These are phyloP conservation scores for Pseudochaenichthys georgianus DNA, from an alignment of 2,797 vertebrate genomes.

Conservation along the genomic window DNA sequence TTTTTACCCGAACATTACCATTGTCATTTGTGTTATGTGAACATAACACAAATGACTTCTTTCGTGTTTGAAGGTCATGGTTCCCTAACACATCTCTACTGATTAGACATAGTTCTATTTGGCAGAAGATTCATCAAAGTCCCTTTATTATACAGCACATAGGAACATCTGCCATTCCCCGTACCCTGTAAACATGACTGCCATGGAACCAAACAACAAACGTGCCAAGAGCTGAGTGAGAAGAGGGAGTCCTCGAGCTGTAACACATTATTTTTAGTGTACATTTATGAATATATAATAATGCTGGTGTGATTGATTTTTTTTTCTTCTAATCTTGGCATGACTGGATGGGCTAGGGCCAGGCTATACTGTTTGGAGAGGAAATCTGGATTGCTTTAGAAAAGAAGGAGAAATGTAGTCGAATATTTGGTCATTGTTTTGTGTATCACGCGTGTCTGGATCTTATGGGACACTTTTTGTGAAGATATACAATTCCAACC, in stretches of 20 bases:
- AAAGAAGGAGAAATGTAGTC: not conserved
- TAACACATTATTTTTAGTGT: slow-evolving; percentile 40
- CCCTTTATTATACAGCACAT: slow-evolving; percentile 25
- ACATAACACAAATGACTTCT: not conserved
- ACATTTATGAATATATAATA: slow-evolving; percentile 19
- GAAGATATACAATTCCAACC: not conserved
- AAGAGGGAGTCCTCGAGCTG: slow-evolving; percentile 21
- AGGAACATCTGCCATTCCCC: slow-evolving; percentile 50
- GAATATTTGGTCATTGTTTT: not conserved
- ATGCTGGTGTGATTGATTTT: not conserved
- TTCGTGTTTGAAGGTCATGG: not conserved
- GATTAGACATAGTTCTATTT: slow-evolving; percentile 12
- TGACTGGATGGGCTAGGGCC: not conserved
- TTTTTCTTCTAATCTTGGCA: slow-evolving; percentile 2
- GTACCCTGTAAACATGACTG: slow-evolving; percentile 49
- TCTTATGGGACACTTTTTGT: not conserved
- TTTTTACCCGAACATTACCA: no score
- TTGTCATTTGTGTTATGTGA: no score
- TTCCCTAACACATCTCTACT: slow-evolving; percentile 1
- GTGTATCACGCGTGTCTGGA: not conserved
- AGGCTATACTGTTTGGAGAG: not conserved
- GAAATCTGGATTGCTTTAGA: not conserved
- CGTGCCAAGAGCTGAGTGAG: slow-evolving; percentile 27
- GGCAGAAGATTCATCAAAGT: slow-evolving; percentile 26
- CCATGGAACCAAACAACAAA: slow-evolving; percentile 41